These are phyloP conservation scores for Drosophila pallidifrons DNA, from an alignment of 1,140 invertebrate genomes.

Conservation along the genomic window DNA sequence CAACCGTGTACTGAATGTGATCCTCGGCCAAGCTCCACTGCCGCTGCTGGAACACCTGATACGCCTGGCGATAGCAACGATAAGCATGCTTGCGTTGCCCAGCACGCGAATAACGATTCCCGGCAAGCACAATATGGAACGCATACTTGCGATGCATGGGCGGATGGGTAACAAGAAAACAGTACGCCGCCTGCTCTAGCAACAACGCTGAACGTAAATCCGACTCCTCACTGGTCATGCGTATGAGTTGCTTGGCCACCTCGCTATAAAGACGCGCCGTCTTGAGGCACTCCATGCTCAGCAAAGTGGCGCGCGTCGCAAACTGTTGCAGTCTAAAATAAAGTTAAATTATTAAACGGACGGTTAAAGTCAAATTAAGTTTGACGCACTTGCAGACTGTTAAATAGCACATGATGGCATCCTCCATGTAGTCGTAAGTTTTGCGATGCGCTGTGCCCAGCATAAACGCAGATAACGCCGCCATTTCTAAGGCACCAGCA, in stretches of 20 bases:
- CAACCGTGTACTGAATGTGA: slow-evolving; percentile 97
- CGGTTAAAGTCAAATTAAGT: neutral
- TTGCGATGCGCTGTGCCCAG: slow-evolving; percentile 91
- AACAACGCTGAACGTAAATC: slow-evolving; percentile 95
- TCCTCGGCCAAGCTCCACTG: slow-evolving; percentile 97
- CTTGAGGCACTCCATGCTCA: slow-evolving; percentile 95
- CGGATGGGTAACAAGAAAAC: slow-evolving; percentile 91
- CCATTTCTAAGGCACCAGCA: slow-evolving; percentile 98
- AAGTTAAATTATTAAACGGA: too few species aligned
- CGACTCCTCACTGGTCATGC: slow-evolving; percentile 97
- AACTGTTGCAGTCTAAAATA: slow-evolving; percentile 91
- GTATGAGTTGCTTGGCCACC: slow-evolving; percentile 96
- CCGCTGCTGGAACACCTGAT: slow-evolving; percentile 91
- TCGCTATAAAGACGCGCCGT: slow-evolving; percentile 91
- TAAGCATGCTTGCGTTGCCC: slow-evolving; percentile 96
- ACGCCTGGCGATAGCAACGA: slow-evolving; percentile 95
- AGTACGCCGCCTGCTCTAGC: slow-evolving; percentile 97
- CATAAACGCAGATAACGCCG: slow-evolving; percentile 96
- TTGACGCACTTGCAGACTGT: slow-evolving; percentile 92
- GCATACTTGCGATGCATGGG: slow-evolving; percentile 96
- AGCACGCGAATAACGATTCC: slow-evolving; percentile 96
- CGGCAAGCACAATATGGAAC: slow-evolving; percentile 98
- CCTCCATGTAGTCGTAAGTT: slow-evolving; percentile 96
- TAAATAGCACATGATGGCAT: slow-evolving; percentile 95
- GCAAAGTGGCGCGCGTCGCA: slow-evolving; percentile 94